Evolutionary conservation across 2,888 invertebrate species (phyloP).

Genomic region (Exephanes ischioxanthus): DNA sequence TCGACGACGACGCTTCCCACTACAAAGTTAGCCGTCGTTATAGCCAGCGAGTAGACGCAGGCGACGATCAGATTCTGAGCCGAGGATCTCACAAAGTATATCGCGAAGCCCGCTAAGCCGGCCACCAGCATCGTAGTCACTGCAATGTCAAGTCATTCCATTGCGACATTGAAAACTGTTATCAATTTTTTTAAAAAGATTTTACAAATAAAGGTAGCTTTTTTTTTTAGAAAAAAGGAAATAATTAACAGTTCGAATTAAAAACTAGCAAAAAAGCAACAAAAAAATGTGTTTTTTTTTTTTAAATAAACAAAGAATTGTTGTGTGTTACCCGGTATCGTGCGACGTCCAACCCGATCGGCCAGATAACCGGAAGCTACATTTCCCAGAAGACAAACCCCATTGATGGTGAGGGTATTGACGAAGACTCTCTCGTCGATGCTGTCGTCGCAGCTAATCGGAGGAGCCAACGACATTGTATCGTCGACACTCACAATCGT

Average conservation of each 20-base stretch:
- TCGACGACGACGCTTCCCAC: slow-evolving; percentile 82
- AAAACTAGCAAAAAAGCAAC: too few species aligned
- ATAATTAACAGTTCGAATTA: not conserved
- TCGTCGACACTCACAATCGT: slow-evolving; percentile 2
- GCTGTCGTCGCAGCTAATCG: slow-evolving; percentile 85
- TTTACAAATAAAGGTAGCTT: too few species aligned
- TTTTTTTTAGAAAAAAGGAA: not conserved
- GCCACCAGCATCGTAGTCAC: slow-evolving; percentile 85
- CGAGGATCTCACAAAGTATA: slow-evolving; percentile 88
- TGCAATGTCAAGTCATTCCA: slow-evolving; percentile 69
- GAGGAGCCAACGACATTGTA: slow-evolving; percentile 13
- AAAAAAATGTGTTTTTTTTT: too few species aligned
- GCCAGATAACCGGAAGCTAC: slow-evolving; percentile 88
- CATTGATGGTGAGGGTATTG: slow-evolving; percentile 89
- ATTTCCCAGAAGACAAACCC: slow-evolving; percentile 89
- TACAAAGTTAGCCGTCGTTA: slow-evolving; percentile 85
- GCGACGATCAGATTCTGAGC: slow-evolving; percentile 87
- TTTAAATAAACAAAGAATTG: not conserved
- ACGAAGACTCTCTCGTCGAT: slow-evolving; percentile 88
- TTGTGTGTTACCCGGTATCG: slow-evolving; percentile 80
- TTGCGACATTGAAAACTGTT: slow-evolving; percentile 12
- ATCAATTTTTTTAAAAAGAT: not conserved
- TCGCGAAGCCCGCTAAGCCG: slow-evolving; percentile 87
- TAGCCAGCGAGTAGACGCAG: slow-evolving; percentile 85
- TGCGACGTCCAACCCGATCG: slow-evolving; percentile 79